These are phyloP conservation scores for Lasaia peninsularis DNA, from an alignment of 1,140 invertebrate species.

Conservation along the genomic window DNA sequence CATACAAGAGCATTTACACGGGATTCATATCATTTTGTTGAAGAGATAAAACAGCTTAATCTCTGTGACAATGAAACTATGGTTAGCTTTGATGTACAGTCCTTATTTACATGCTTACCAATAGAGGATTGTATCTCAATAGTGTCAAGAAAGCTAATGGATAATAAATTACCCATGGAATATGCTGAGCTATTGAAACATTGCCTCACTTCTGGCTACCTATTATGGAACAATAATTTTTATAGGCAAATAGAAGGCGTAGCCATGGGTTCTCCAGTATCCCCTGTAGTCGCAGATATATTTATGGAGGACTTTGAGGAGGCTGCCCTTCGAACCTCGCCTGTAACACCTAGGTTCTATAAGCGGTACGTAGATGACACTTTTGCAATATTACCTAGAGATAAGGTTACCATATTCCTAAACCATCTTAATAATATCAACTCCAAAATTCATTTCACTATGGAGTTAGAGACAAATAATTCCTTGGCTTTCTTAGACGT, in stretches of 20 bases:
- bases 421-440: neutral
- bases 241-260: too few species aligned
- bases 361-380: neutral
- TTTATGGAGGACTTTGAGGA: too few species aligned
- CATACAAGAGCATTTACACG: neutral
- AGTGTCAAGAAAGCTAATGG: neutral
- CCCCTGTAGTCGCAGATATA: too few species aligned
- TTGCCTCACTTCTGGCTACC: too few species aligned
- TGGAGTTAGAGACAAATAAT: too few species aligned
- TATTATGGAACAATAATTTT: too few species aligned
- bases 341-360: neutral
- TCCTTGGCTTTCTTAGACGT: neutral
- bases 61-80: neutral
- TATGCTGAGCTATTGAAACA: too few species aligned
- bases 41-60: neutral
- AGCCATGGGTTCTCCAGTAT: too few species aligned
- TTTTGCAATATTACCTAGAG: neutral
- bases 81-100: neutral
- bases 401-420: too few species aligned
- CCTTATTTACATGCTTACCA: neutral
- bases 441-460: neutral
- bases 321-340: too few species aligned
- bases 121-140: neutral
- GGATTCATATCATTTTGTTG: slow-evolving; percentile 8
- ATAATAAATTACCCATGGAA: too few species aligned